phyloP scores from a whole-genome alignment of 2,113 vertebrate species.

The Platycercus adscitus region DNA sequence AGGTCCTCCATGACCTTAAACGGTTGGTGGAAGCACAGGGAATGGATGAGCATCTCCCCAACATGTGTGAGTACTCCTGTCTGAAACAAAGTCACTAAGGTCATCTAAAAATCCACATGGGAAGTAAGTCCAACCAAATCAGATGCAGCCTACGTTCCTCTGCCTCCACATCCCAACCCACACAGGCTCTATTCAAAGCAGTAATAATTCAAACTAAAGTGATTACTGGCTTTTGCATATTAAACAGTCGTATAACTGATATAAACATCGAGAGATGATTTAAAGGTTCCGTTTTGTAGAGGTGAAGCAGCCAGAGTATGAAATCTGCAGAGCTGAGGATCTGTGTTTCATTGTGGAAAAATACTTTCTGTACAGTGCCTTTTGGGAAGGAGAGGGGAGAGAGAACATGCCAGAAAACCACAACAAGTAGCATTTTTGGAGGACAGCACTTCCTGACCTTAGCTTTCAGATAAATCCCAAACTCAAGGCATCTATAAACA shows the following conservation, averaged over 20 bases:
- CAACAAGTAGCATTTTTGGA: conserved; percentile 45
- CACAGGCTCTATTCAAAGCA: neutral
- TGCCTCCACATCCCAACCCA: neutral
- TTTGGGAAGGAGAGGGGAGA: neutral
- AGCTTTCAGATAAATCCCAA: conserved; percentile 39
- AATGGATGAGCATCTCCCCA: neutral
- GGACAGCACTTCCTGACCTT: conserved; percentile 45
- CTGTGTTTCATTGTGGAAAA: conserved; percentile 23
- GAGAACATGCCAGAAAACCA: conserved; percentile 49
- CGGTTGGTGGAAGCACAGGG: neutral
- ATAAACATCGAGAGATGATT: neutral
- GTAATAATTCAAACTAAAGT: neutral
- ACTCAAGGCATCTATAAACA: conserved; percentile 36
- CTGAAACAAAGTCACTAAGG: neutral
- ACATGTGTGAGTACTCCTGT: rapidly evolving
- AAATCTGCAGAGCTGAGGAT: neutral
- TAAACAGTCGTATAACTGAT: neutral
- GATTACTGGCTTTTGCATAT: neutral
- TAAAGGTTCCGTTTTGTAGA: neutral
- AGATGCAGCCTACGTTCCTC: neutral
- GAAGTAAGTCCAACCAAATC: neutral
- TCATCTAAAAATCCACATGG: neutral
- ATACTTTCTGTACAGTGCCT: neutral
- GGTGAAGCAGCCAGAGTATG: neutral
- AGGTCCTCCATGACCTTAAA: neutral